Evolutionary conservation across 2,888 invertebrate species (phyloP).

Genomic region (Dascillus cervinus): DNA sequence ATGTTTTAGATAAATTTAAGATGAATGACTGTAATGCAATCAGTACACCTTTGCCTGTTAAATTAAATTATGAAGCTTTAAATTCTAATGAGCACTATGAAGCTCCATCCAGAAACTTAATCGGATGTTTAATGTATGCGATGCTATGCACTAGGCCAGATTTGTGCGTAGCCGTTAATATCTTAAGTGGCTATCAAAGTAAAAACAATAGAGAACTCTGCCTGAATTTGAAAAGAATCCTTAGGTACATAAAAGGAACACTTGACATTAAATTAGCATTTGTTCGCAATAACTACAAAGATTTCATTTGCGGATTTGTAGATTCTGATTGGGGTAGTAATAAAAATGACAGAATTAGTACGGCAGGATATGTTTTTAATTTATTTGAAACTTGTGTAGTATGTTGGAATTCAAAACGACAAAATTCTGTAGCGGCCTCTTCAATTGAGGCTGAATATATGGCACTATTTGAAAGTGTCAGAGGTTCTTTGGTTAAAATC

Average conservation of each 20-base stretch:
- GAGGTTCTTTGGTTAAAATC: slow-evolving; percentile 2
- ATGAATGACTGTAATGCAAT: no score
- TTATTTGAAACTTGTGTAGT: slow-evolving; percentile 8
- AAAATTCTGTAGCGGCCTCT: slow-evolving; percentile 1
- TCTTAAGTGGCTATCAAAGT: no score
- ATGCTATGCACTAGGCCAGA: slow-evolving; percentile 4
- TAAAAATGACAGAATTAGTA: no score
- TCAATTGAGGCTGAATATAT: slow-evolving; percentile 3
- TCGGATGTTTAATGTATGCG: slow-evolving; percentile 8
- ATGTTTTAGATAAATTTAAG: slow-evolving; percentile 16
- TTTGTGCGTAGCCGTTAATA: no score
- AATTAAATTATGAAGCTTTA: no score
- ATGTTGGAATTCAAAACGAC: neutral
- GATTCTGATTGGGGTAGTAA: neutral
- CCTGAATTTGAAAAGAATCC: slow-evolving; percentile 2
- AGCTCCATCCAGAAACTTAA: slow-evolving; percentile 19
- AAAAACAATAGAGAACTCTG: slow-evolving; percentile 1
- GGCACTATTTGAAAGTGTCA: slow-evolving; percentile 2
- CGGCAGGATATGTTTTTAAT: no score
- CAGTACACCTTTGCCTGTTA: no score
- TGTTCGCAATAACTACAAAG: no score
- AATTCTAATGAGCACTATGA: slow-evolving; percentile 18
- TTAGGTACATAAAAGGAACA: slow-evolving; percentile 2
- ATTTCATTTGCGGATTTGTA: no score
- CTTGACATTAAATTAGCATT: no score